Base-by-base conservation (phyloP, 1,140 invertebrate genomes). In the Drosophila prosaltans region DNA sequence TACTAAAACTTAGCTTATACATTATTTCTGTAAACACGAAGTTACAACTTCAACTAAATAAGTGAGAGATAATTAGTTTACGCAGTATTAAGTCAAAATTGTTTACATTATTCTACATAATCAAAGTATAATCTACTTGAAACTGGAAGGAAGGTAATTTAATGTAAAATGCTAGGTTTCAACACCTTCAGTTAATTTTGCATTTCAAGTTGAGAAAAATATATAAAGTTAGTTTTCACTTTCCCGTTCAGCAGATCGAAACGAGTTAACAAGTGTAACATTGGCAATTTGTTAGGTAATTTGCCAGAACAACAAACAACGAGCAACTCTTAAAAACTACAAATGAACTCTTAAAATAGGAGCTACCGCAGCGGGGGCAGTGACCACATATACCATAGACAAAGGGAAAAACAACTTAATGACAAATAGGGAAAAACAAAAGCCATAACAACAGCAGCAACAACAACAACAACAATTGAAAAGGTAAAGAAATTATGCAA, bases 241-340 rank as follows among this genome's bases (percentile, higher is more conserved):
- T 85, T 81, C 74, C 65, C 60, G 79, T 73, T 61, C 71, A 88
- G 69, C 75, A 82, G 68, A 82, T 85, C 82, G 74, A 78, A 82
- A 86, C 71, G 72, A 73, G 71, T 66, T 82, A 86, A 75, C 82
- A 83, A 86, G 84, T 86, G 84, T 83, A 83, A 83, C 80, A 89
- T 86, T 86, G 84, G 66, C 83, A 80, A 88, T 89, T 88, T 82
- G 83, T 74, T 78, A 74, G 54, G 59, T 69, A 84, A 89, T 88
- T 89, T 70, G 69, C 67, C 59, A 86, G 83, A 86, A 89, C 82
- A 81, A 59, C 72, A 54, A 36, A 48, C 16, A 21, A 24, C 11
- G 3, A 16, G 8, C n/a, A 51, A n/a, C 21, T 16, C 32, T 36
- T 6, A 36, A 36, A 51, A 24, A 40, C 24, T 55, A 32, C 40